These are phyloP conservation scores for Steinernema khuongi DNA, from an alignment of 1,140 invertebrate species.

Conservation along the genomic window DNA sequence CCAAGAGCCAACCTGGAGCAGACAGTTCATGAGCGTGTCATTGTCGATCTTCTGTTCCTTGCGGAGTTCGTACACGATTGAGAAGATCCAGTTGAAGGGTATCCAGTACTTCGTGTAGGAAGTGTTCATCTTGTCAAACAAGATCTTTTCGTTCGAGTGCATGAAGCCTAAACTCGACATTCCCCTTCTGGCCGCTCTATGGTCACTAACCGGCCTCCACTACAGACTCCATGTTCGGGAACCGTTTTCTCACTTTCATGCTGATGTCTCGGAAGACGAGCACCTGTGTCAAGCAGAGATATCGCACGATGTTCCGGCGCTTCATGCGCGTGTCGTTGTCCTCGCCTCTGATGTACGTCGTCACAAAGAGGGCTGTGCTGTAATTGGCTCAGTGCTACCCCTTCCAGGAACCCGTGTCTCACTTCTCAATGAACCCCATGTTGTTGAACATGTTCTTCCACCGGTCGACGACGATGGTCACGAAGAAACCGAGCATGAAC, in stretches of 20 bases:
- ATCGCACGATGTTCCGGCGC: slow-evolving; percentile 29
- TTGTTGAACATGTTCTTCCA: slow-evolving; percentile 52
- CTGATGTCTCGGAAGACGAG: slow-evolving; percentile 49
- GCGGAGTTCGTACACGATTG: slow-evolving; percentile 41
- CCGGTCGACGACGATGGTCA: slow-evolving; percentile 45
- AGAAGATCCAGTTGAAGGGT: slow-evolving; percentile 49
- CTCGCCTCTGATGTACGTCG: neutral
- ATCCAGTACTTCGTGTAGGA: slow-evolving; percentile 49
- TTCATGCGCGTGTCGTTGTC: slow-evolving; percentile 19
- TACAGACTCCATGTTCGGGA: slow-evolving; percentile 53
- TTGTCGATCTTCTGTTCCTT: slow-evolving; percentile 48
- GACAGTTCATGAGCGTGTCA: slow-evolving; percentile 45
- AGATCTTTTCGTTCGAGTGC: slow-evolving; percentile 35
- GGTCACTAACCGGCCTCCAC: slow-evolving; percentile 42
- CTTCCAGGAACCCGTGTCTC: slow-evolving; percentile 18
- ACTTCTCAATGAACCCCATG: slow-evolving; percentile 57
- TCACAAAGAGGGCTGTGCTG: slow-evolving; percentile 29
- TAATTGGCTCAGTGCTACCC: neutral
- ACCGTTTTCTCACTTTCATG: slow-evolving; percentile 50
- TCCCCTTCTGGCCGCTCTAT: slow-evolving; percentile 23
- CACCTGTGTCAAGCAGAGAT: slow-evolving; percentile 31
- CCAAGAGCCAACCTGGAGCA: slow-evolving; percentile 28
- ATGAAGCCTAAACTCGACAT: slow-evolving; percentile 43
- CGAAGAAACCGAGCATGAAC: slow-evolving; percentile 58
- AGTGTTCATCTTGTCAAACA: slow-evolving; percentile 42